Evolutionary conservation across 2,113 vertebrate species (phyloP).

Genomic region (Heterocephalus glaber): DNA sequence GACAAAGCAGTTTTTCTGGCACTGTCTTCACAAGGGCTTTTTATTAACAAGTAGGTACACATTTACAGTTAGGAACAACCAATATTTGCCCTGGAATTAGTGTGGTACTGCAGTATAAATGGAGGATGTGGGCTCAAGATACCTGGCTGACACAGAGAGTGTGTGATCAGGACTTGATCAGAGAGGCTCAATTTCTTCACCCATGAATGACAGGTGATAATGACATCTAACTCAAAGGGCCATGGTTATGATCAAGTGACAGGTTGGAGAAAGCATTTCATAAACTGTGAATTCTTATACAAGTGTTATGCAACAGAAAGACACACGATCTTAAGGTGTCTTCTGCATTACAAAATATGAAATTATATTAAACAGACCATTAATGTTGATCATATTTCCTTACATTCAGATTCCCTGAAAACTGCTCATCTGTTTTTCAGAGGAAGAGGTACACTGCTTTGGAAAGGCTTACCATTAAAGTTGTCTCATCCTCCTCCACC

Average conservation of each 20-base stretch:
- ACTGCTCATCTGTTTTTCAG: not conserved
- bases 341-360: not conserved
- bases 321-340: not conserved
- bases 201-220: not conserved
- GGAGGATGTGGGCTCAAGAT: not conserved
- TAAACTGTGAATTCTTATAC: not conserved
- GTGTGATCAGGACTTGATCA: not conserved
- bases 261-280: not conserved
- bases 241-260: not conserved
- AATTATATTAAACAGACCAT: not conserved
- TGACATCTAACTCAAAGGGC: not conserved
- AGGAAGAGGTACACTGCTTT: not conserved
- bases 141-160: not conserved
- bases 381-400: not conserved
- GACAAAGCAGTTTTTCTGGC: slow-evolving; percentile 24
- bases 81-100: not conserved
- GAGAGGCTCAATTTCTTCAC: not conserved
- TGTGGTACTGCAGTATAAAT: not conserved
- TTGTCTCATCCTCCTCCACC: not conserved
- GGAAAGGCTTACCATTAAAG: not conserved
- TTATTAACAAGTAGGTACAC: not conserved
- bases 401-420: not conserved
- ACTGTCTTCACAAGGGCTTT: not conserved
- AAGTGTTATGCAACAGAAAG: not conserved
- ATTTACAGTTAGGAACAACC: not conserved